A percentile compares a stretch with the other conserved stretches of the same genome.
Conservation (phyloP, 1,140 invertebrate genomes). For the Leptopilina boulardi region DNA sequence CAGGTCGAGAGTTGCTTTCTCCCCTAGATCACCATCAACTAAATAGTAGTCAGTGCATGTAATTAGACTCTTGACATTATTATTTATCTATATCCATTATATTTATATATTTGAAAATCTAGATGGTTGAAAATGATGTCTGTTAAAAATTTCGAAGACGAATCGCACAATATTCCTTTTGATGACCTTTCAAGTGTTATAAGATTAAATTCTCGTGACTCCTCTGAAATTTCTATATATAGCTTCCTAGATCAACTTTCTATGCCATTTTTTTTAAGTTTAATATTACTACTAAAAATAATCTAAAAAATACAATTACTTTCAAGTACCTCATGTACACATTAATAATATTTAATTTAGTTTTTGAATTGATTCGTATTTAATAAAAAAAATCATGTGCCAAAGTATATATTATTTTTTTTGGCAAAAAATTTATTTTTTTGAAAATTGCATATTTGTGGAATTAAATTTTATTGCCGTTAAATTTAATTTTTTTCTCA, state of each 20-base stretch:
- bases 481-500: no score
- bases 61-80: conserved; percentile 20
- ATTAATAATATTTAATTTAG: no score
- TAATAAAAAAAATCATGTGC: no score
- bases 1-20: conserved; percentile 8
- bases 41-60: neutral
- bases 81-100: neutral
- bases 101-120: neutral
- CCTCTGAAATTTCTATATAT: neutral
- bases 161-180: neutral
- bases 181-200: neutral
- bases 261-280: neutral
- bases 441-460: no score
- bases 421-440: no score
- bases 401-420: no score
- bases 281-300: neutral
- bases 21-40: neutral
- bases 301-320: no score
- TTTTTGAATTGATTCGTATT: no score
- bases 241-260: neutral
- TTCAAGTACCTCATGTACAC: no score
- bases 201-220: conserved; percentile 16
- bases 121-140: neutral
- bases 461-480: no score
- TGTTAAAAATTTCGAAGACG: neutral